These are phyloP conservation scores for Polyodon spathula DNA, from an alignment of 2,113 vertebrate genomes.

Conservation along the genomic window DNA sequence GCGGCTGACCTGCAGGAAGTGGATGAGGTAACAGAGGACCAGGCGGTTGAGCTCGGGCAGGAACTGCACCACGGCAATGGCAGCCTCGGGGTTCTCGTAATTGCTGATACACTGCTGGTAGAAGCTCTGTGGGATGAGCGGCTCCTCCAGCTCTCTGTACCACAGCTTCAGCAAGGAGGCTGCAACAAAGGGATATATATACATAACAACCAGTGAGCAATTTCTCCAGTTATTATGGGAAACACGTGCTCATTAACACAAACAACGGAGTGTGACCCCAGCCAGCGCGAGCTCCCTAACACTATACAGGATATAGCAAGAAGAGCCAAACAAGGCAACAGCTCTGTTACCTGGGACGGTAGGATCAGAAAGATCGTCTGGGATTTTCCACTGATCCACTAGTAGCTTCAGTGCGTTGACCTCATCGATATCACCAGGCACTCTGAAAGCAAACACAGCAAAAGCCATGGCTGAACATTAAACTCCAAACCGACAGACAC, in stretches of 20 bases:
- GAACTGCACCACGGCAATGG: conserved; percentile 71
- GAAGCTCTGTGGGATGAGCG: conserved; percentile 76
- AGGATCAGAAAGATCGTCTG: conserved; percentile 71
- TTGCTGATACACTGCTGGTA: conserved; percentile 76
- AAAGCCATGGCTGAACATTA: not conserved
- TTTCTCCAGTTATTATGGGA: too few species aligned
- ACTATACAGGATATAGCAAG: too few species aligned
- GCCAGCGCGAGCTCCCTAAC: too few species aligned
- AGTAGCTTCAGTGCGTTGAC: conserved; percentile 82
- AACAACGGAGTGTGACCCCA: too few species aligned
- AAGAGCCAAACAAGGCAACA: not conserved
- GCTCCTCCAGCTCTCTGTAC: conserved; percentile 84
- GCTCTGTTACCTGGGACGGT: conserved; percentile 66
- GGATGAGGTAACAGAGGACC: conserved; percentile 83
- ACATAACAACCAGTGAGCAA: too few species aligned
- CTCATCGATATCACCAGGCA: conserved; percentile 85
- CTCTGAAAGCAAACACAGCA: conserved; percentile 46
- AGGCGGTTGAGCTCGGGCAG: conserved; percentile 75
- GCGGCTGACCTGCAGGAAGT: conserved; percentile 74
- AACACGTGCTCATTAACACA: too few species aligned
- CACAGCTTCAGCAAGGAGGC: conserved; percentile 83
- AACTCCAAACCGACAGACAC: conserved; percentile 8
- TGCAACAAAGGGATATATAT: conserved; percentile 29
- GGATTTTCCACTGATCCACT: conserved; percentile 85
- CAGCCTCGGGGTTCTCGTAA: conserved; percentile 72